Base-by-base conservation (phyloP, 2,797 vertebrate genomes). In the Enteromius fasciolatus region DNA sequence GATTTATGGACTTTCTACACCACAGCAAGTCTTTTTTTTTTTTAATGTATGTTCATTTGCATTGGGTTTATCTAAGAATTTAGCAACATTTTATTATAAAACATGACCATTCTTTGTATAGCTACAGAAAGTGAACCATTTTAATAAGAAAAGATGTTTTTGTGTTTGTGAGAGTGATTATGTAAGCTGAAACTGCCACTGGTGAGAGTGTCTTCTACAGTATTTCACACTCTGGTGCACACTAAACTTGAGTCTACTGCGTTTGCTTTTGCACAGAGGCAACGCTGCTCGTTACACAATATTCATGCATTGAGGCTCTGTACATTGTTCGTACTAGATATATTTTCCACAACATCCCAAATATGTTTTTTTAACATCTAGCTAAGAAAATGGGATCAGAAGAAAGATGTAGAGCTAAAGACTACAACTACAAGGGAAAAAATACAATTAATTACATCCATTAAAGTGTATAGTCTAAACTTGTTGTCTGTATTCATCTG, bases 151-250 rank as follows among this genome's bases (percentile, higher is more conserved):
- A n/a, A 44, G 36, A 61, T 50, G 50, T 33, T 36, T 61, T 50
- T 77, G 48, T 44, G 18, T 46, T 67, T 70, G 36, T 46, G 36
- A 67, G n/a, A 44, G 48, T 18, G 52, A 64, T 82, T 85, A 79
- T 83, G 61, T 83, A 83, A 83, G 48, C n/a, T 39, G 31, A 67
- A 78, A 74, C 25, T 76, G 76, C 31, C 83, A 82, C 79, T 82
- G 80, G 79, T 76, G 46, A 82, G 78, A 66, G 50, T 61, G 76
- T 20, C 67, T 79, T 54, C 85, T 80, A 74, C 80, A 70, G 41
- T 28, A 76, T 84, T 86, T 82, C 76, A 85, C 83, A 82, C 80
- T 78, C 76, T 3, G 31, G 5, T 85, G 76, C 75, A 82, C 84
- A 74, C 15, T 61, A 23, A 39, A 77, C 74, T 83, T 23, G 57